phyloP scores from a whole-genome alignment of 2,888 invertebrate species.

The Sphaerophoria rueppellii region DNA sequence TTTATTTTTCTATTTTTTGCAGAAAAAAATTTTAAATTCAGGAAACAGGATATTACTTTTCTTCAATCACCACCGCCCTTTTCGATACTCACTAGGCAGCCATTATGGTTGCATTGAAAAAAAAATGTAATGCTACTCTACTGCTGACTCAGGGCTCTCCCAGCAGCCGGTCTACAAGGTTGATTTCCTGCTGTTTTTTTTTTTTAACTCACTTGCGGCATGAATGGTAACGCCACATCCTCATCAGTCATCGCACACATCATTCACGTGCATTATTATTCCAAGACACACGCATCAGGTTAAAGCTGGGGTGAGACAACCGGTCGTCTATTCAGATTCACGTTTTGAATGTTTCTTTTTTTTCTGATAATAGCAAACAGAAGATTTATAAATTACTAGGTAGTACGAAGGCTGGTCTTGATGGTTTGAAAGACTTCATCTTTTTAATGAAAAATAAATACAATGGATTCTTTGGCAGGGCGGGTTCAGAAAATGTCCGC shows the following conservation, averaged over 20 bases:
- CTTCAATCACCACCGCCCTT: constrained; percentile 38
- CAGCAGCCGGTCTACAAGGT: neutral
- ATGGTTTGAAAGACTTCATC: too few relatives aligned
- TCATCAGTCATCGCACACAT: constrained; percentile 41
- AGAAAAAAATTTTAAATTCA: constrained; percentile 60
- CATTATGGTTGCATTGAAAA: constrained; percentile 10
- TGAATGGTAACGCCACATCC: constrained; percentile 53
- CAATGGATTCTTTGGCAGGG: too few relatives aligned
- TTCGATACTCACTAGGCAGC: neutral
- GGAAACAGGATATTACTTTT: constrained; percentile 70
- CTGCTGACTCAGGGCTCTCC: neutral
- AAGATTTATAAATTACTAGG: too few relatives aligned
- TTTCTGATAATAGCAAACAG: too few relatives aligned
- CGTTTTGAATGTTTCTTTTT: neutral
- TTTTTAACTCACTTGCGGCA: neutral
- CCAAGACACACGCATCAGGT: constrained; percentile 49
- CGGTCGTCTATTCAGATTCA: neutral
- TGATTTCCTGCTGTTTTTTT: constrained; percentile 39
- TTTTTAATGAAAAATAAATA: too few relatives aligned
- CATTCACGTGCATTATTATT: constrained; percentile 34
- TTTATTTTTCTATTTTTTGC: constrained; percentile 18
- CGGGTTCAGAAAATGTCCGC: too few relatives aligned
- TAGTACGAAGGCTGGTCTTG: too few relatives aligned
- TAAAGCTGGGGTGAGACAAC: neutral
- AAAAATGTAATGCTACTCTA: neutral